Evolutionary conservation across 1,140 invertebrate genomes (phyloP).

Genomic region (Rhyzopertha dominica): DNA sequence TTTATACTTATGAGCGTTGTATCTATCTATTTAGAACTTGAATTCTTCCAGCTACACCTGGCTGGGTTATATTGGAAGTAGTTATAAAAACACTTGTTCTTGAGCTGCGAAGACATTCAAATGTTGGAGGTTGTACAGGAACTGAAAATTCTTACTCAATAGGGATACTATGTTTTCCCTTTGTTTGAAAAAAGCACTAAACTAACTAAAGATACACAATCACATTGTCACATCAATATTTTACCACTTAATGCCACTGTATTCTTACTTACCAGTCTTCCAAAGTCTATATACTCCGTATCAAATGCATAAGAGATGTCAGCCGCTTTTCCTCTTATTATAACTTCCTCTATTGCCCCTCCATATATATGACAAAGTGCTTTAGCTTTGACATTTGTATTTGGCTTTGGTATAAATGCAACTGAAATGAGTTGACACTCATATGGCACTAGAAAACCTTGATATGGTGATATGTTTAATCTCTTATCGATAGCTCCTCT

Average conservation of each 20-base stretch:
- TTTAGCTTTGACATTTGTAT: slow-evolving; percentile 31
- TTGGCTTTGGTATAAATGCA: slow-evolving; percentile 38
- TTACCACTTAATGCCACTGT: too few species aligned
- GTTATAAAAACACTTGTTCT: too few species aligned
- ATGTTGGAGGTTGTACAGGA: too few species aligned
- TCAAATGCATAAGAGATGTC: slow-evolving; percentile 40
- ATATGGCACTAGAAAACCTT: slow-evolving; percentile 43
- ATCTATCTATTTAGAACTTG: too few species aligned
- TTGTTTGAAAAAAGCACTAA: too few species aligned
- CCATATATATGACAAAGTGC: slow-evolving; percentile 41
- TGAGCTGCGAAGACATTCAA: too few species aligned
- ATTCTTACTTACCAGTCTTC: slow-evolving; percentile 37
- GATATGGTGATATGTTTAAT: slow-evolving; percentile 39
- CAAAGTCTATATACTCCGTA: slow-evolving; percentile 42
- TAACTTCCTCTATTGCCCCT: slow-evolving; percentile 40
- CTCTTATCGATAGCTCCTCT: slow-evolving; percentile 21
- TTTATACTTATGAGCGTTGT: too few species aligned
- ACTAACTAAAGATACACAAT: too few species aligned
- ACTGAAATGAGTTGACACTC: slow-evolving; percentile 40
- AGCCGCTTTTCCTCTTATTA: slow-evolving; percentile 39
- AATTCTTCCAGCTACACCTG: too few species aligned
- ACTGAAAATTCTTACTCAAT: too few species aligned
- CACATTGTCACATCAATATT: too few species aligned
- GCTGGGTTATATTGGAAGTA: too few species aligned
- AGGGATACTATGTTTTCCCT: not conserved